phyloP scores from a whole-genome alignment of 2,113 vertebrate genomes.

The Tachysurus fulvidraco region DNA sequence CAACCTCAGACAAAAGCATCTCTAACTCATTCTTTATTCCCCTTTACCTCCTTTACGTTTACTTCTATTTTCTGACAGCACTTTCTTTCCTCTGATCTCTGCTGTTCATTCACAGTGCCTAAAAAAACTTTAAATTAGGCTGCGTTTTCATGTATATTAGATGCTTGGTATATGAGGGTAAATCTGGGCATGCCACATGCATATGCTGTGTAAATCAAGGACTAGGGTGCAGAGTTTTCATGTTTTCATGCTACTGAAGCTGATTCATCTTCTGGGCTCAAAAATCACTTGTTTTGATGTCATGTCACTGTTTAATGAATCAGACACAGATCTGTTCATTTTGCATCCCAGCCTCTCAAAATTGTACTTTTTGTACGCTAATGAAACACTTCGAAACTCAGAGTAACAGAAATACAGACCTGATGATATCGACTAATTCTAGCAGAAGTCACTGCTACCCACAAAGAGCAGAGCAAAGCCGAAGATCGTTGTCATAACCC shows the following conservation, averaged over 20 bases:
- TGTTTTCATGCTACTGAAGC: neutral
- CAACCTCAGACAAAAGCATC: neutral
- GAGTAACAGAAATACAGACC: neutral
- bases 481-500: neutral
- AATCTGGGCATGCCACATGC: neutral
- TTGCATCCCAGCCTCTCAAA: neutral
- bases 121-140: neutral
- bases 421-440: slow-evolving; percentile 25
- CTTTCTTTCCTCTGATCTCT: neutral
- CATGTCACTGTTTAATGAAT: neutral
- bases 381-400: neutral
- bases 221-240: neutral
- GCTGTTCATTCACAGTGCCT: neutral
- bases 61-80: neutral
- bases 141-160: neutral
- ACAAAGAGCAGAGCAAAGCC: neutral
- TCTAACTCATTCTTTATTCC: neutral
- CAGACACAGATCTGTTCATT: neutral
- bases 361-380: neutral
- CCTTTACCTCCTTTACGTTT: neutral
- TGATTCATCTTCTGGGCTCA: neutral
- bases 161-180: neutral
- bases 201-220: neutral
- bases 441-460: neutral
- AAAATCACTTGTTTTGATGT: neutral